Base-by-base conservation (phyloP, 2,113 vertebrate genomes). In the Rhea americana region DNA sequence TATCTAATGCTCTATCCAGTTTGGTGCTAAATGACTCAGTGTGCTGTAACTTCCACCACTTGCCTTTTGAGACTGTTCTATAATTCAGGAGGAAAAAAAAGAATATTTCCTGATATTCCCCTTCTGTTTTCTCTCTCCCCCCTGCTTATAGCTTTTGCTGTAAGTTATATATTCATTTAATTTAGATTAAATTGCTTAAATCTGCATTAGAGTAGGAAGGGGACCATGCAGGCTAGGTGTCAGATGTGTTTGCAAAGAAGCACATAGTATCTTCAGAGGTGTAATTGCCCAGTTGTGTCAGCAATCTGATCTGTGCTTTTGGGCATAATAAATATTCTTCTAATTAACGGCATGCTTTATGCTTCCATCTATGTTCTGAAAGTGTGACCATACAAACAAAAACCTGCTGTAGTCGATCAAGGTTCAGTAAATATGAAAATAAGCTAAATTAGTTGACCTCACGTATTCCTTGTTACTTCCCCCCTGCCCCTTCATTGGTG, bases 101-200 rank as follows among this genome's bases (percentile, higher is more conserved):
- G 5, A 79, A 67, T 62, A 8, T 80, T 75, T 65, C 75, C 53
- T 78, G 0, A 32, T 71, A 47, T 14, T 50, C 2, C 1, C 11
- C 32, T 63, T 62, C 15, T 13, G 11, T 35, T 51, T 47, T 63
- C 30, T 56, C 37, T 9, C 26, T 43, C 8, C 26, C 39, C 39
- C 3, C 13, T 8, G 2, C 55, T 3, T 25, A 4, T 6, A 35
- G 12, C 8, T 75, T 68, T 80, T 79, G 35, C 10, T 1, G 1
- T 78, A 21, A 78, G 20, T 48, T 63, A 3, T 65, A 41, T 45
- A 43, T 12, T 62, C 4, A 26, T 32, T 66, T 87, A 75, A 26
- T 7, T 59, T 78, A 37, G 7, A 26, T 41, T 84, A 77, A 77
- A 75, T 55, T 51, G 11, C 18, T 74, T 62, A 35, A 30, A 6